Conservation (phyloP, 2,113 vertebrate genomes). For the Lampris megalopsis region DNA sequence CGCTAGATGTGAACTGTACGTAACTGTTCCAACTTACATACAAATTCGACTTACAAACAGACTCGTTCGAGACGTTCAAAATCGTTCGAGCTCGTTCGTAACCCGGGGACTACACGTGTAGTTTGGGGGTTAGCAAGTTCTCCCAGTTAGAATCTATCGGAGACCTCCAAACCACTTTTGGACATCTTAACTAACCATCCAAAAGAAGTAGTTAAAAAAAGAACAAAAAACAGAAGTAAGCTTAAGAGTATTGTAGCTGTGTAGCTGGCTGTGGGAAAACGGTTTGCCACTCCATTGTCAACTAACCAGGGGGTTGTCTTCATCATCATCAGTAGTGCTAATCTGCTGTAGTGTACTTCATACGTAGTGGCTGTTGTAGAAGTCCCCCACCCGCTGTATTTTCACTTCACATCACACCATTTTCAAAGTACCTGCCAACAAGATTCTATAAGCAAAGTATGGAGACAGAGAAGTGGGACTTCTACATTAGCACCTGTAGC, state of each 20-base stretch:
- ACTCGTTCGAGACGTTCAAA: too few species aligned
- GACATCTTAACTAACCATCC: background rate
- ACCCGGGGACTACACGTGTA: too few species aligned
- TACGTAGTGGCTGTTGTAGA: background rate
- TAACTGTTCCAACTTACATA: too few species aligned
- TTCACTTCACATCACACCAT: background rate
- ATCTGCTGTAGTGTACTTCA: too few species aligned
- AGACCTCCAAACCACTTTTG: too few species aligned
- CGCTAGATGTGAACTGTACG: too few species aligned
- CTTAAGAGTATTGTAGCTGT: background rate
- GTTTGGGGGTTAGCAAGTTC: background rate
- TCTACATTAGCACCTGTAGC: background rate
- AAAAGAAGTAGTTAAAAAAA: background rate
- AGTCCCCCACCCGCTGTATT: background rate
- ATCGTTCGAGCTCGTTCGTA: too few species aligned
- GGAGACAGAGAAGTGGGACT: background rate
- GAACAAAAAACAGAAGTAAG: background rate
- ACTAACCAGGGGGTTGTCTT: slow-evolving; percentile 29
- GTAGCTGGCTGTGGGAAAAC: slow-evolving; percentile 56
- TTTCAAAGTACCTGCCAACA: background rate
- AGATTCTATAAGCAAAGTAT: background rate
- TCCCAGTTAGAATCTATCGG: background rate
- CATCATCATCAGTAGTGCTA: background rate
- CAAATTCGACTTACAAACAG: too few species aligned
- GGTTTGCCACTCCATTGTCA: slow-evolving; percentile 14